These are phyloP conservation scores for Leptosomus discolor DNA, from an alignment of 2,113 vertebrate species.

Conservation along the genomic window DNA sequence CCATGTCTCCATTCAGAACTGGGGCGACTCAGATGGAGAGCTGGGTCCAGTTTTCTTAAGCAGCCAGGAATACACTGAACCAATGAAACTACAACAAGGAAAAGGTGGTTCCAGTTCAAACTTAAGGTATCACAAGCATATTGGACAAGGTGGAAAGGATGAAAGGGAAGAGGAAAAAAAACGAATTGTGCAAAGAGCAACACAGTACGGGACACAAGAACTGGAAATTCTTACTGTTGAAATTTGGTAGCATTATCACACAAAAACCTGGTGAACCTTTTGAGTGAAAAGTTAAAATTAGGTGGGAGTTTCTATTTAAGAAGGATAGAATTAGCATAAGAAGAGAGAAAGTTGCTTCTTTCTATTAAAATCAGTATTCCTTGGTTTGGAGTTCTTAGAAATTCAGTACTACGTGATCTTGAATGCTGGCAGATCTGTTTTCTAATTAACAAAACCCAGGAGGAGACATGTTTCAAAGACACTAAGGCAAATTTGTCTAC, in stretches of 20 bases:
- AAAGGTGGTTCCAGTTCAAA: background rate
- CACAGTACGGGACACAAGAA: background rate
- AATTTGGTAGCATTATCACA: background rate
- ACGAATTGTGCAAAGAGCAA: background rate
- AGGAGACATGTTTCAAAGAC: background rate
- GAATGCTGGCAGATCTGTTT: background rate
- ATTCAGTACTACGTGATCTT: background rate
- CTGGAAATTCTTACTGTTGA: background rate
- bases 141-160: background rate
- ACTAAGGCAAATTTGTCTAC: fast-evolving
- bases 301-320: background rate
- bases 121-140: background rate
- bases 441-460: background rate
- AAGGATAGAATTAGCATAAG: background rate
- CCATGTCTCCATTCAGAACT: background rate
- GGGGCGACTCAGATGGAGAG: background rate
- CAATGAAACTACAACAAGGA: background rate
- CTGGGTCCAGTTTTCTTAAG: background rate
- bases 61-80: background rate
- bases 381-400: background rate
- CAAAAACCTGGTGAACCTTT: background rate
- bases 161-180: background rate
- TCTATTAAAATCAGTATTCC: background rate
- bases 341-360: background rate
- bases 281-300: background rate